Evolutionary conservation across 2,888 invertebrate genomes (phyloP).

Genomic region (Pachymerium ferrugineum): DNA sequence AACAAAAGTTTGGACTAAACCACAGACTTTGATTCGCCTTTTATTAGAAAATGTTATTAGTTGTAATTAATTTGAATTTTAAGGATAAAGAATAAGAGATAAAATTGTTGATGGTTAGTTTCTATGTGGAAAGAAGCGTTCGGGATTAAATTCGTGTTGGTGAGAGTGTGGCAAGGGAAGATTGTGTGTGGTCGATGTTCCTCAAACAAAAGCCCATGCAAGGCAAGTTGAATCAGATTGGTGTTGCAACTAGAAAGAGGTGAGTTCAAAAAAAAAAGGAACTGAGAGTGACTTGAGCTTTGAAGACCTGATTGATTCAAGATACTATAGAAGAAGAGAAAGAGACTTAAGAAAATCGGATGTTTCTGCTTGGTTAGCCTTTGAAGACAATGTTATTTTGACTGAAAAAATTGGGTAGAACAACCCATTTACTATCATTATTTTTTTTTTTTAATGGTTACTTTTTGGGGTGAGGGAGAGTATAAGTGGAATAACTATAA

Average conservation of each 20-base stretch:
- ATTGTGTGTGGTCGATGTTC: not conserved
- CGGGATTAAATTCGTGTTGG: not conserved
- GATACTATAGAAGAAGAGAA: not conserved
- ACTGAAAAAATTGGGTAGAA: no score
- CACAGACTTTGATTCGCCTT: no score
- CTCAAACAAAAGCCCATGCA: not conserved
- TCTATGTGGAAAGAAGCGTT: not conserved
- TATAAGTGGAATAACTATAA: no score
- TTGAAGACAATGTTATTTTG: not conserved
- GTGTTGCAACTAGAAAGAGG: not conserved
- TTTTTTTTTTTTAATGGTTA: no score
- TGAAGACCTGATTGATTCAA: not conserved
- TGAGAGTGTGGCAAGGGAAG: not conserved
- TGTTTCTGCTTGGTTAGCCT: not conserved
- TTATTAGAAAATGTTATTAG: no score
- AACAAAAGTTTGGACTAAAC: no score
- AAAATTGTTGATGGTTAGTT: no score
- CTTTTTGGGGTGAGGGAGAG: no score
- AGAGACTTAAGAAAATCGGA: not conserved
- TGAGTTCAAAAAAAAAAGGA: not conserved
- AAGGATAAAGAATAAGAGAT: no score
- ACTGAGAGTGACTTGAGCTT: not conserved
- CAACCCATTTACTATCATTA: no score
- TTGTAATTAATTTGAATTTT: no score
- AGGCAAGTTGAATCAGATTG: not conserved